Percentiles rank a stretch among this genome's conserved stretches.
Evolutionary conservation across 2,888 invertebrate genomes (phyloP).

Genomic region (Oligia strigilis): DNA sequence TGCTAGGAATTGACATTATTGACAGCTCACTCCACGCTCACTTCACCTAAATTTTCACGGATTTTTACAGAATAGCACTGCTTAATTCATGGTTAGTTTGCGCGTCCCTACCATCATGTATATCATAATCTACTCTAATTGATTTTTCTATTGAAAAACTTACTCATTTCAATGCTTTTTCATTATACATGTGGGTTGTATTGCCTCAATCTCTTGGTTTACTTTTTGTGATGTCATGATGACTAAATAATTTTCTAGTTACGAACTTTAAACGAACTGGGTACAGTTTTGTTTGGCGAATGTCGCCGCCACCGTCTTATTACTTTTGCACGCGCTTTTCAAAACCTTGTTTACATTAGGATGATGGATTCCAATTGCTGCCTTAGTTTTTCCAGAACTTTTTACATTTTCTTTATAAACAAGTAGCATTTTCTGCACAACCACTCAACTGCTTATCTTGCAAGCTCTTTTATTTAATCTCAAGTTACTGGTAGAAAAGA

Average conservation of each 20-base stretch:
- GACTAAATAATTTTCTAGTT: background rate
- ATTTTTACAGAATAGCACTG: too few species aligned
- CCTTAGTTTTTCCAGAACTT: conserved; percentile 12
- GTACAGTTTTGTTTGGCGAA: conserved; percentile 5
- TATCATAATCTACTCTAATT: background rate
- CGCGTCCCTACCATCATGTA: too few species aligned
- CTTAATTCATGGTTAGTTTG: too few species aligned
- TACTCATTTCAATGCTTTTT: background rate
- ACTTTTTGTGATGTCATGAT: background rate
- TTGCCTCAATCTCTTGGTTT: background rate
- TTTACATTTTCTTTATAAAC: background rate
- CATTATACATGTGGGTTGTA: background rate
- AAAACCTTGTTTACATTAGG: conserved; percentile 1
- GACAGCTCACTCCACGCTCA: too few species aligned
- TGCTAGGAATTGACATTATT: too few species aligned
- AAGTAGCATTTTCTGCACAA: background rate
- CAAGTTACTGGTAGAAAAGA: background rate
- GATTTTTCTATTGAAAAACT: background rate
- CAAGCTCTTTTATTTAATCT: background rate
- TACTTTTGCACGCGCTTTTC: background rate
- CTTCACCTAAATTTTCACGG: too few species aligned
- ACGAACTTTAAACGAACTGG: background rate
- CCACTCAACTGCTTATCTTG: background rate
- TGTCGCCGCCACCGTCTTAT: too few species aligned
- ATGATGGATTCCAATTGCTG: conserved; percentile 33